Evolutionary conservation across 2,113 vertebrate species (phyloP), one percentile per base, ranked within the genome.

Genomic region (Vulpes ferrilata): DNA sequence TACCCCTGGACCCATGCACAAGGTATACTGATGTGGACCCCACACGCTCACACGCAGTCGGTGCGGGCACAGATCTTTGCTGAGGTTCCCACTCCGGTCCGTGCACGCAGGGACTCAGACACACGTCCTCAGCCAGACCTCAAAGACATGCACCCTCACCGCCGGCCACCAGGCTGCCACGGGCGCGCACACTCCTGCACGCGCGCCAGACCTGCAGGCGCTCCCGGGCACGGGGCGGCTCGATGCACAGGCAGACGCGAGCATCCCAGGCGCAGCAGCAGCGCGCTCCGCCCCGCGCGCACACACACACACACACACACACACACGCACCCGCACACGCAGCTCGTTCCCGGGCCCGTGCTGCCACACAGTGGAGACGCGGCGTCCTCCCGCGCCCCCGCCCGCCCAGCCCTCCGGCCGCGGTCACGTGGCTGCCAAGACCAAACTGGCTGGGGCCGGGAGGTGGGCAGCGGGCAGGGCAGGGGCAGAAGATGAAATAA

Each of bases 351-450:
- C 98, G 99, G 99, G 99, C 99, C 99, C 98, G 98, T 99, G 99
- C 99, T 99, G 99, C 99, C 99, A 98, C 99, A 99, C 98, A 99
- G 99, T 99, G 99, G 99, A 98, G 90, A 74, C 12, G 86, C 55
- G 0, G 27, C 23, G 0, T 17, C 82, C 85, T 93, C 91, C 96
- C 27, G 8, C 5, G 10, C 12, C 76, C 85, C 60, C 23, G 25
- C 17, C 2, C 20, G 13, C 93, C 90, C 86, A 43, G 43, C 43
- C 59, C 8, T 64, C 79, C 96, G 73, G 93, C 93, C 64, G 32
- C 57, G 93, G 89, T 95, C 95, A 89, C 89, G 69, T 43, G 96
- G 97, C 88, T 76, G 96, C 74, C 96, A 97, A 98, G 88, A 92
- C 94, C 95, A 59, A 83, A 96, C 53, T 22, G 93, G 95, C 22